These are phyloP conservation scores for Peromyscus leucopus DNA, from an alignment of 2,113 vertebrate genomes.

Conservation along the genomic window DNA sequence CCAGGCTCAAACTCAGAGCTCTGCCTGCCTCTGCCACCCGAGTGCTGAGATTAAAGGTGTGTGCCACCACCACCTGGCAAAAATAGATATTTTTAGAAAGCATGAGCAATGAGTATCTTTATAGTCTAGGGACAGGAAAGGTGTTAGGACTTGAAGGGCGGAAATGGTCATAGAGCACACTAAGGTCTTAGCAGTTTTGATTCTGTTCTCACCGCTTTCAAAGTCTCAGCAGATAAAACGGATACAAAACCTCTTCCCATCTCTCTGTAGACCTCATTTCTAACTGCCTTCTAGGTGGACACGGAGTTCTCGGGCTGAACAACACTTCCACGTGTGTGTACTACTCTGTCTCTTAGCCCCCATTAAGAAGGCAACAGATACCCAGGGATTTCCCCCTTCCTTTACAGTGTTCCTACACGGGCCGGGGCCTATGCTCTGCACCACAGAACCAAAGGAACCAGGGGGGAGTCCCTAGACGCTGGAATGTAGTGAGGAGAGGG, in stretches of 20 bases:
- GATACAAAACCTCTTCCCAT: not conserved
- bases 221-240: not conserved
- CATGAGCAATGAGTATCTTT: constrained; percentile 39
- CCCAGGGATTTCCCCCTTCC: not conserved
- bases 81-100: not conserved
- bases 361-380: not conserved
- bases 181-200: constrained; percentile 4
- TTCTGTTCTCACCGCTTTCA: constrained; percentile 18
- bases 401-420: not conserved
- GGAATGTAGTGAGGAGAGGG: not conserved
- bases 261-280: not conserved
- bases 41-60: not conserved
- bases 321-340: not conserved
- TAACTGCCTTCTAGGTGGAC: not conserved
- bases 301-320: not conserved
- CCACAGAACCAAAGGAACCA: not conserved
- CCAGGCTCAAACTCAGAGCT: not conserved
- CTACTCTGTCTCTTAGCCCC: constrained; percentile 13
- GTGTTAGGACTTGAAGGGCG: constrained; percentile 31
- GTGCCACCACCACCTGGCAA: too few species aligned
- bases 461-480: not conserved
- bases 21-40: not conserved
- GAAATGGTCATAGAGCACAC: not conserved
- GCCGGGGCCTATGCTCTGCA: not conserved
- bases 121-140: not conserved